Evolutionary conservation across 2,113 vertebrate genomes (phyloP).

Genomic region (Chaetorhynchus papuensis): DNA sequence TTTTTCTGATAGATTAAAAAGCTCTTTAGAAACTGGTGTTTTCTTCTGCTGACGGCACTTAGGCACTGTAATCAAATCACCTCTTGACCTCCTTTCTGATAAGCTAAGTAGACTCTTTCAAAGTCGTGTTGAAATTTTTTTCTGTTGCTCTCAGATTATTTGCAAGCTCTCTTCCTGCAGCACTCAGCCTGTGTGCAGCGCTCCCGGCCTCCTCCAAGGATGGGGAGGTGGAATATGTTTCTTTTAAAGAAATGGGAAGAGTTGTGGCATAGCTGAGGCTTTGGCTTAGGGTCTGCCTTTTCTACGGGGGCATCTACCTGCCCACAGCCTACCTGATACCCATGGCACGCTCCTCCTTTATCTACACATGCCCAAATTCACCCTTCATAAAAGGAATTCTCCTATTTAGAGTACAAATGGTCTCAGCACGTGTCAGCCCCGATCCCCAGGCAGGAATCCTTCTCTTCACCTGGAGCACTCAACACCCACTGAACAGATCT

Average conservation of each 20-base stretch:
- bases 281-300: background rate
- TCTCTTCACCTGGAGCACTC: background rate
- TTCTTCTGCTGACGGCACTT: slow-evolving; percentile 31
- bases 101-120: slow-evolving; percentile 53
- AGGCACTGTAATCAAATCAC: slow-evolving; percentile 58
- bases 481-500: background rate
- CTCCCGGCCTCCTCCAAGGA: background rate
- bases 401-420: background rate
- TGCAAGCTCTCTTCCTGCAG: background rate
- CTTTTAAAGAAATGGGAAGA: background rate
- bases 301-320: background rate
- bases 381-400: background rate
- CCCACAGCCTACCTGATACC: background rate
- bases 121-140: background rate
- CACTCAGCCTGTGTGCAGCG: background rate
- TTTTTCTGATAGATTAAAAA: slow-evolving; percentile 51
- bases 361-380: background rate
- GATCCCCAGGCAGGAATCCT: background rate
- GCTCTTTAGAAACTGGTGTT: slow-evolving; percentile 48
- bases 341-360: background rate
- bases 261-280: background rate
- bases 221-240: background rate
- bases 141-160: slow-evolving; percentile 38
- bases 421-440: background rate
- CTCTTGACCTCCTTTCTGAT: slow-evolving; percentile 56